These are phyloP conservation scores for Bombus picipes DNA, from an alignment of 1,140 invertebrate genomes.

Conservation along the genomic window DNA sequence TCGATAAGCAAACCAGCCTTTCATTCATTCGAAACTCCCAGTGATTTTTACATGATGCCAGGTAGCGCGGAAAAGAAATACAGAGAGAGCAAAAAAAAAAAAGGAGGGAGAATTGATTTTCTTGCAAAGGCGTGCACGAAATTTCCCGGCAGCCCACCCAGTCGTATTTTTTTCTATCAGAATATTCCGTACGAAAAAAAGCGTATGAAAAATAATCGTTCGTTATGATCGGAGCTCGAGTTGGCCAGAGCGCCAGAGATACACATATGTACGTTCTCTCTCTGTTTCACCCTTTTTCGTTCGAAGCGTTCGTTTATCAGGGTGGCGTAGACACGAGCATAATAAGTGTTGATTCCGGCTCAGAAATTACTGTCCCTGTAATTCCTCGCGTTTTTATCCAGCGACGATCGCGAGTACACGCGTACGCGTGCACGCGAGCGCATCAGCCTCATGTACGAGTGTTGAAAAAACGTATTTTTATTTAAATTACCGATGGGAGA, in stretches of 20 bases:
- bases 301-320: conserved; percentile 22
- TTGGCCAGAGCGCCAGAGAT: background rate
- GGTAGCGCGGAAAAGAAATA: background rate
- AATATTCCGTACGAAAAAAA: conserved; percentile 22
- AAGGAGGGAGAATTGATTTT: conserved; percentile 6
- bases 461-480: conserved; percentile 32
- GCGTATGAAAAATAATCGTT: conserved; percentile 35
- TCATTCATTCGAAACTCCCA: background rate
- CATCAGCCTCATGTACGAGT: background rate
- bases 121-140: conserved; percentile 26
- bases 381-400: conserved; percentile 7
- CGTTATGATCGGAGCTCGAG: conserved; percentile 35
- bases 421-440: background rate
- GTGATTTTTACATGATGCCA: conserved; percentile 1
- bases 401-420: background rate
- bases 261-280: background rate
- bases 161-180: conserved; percentile 21
- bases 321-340: conserved; percentile 29
- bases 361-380: conserved; percentile 44
- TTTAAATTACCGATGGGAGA: conserved; percentile 44
- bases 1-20: background rate
- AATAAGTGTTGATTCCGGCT: conserved; percentile 51
- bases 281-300: background rate
- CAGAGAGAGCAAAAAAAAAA: background rate
- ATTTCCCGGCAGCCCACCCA: conserved; percentile 5